Evolutionary conservation across 1,140 invertebrate species (phyloP).

Genomic region (Protaetia brevitarsis): DNA sequence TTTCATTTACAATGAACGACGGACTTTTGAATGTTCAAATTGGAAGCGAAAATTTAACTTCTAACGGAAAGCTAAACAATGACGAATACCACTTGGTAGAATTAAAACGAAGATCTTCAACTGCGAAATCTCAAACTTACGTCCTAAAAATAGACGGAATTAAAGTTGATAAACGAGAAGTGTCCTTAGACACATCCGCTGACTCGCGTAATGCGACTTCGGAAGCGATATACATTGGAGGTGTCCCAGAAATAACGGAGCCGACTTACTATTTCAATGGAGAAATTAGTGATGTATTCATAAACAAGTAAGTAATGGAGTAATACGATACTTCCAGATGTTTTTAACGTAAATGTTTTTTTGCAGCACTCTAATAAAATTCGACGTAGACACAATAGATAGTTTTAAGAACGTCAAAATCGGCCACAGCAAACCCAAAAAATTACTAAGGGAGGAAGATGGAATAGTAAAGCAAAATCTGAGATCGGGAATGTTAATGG

Average conservation of each 20-base stretch:
- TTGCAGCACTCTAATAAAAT: constrained; percentile 31
- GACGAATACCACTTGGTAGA: constrained; percentile 61
- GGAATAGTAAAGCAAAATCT: neutral
- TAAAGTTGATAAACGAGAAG: constrained; percentile 38
- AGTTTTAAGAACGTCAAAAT: constrained; percentile 68
- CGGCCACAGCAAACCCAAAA: constrained; percentile 60
- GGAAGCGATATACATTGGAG: constrained; percentile 50
- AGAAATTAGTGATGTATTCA: constrained; percentile 75
- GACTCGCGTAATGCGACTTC: too few relatives aligned
- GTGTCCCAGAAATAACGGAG: constrained; percentile 50
- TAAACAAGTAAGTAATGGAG: constrained; percentile 64
- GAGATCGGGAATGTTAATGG: constrained; percentile 24
- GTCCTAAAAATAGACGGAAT: constrained; percentile 65
- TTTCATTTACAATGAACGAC: constrained; percentile 65
- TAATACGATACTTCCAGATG: constrained; percentile 20
- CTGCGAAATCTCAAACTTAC: constrained; percentile 52
- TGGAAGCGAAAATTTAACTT: constrained; percentile 61
- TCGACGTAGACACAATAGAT: constrained; percentile 33
- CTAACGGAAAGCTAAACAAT: constrained; percentile 63
- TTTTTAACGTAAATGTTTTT: neutral
- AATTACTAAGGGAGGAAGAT: neutral
- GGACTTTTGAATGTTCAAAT: constrained; percentile 61
- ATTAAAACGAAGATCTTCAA: too few relatives aligned
- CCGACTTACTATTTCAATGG: constrained; percentile 55
- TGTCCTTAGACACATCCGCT: neutral